phyloP scores from a whole-genome alignment of 2,797 vertebrate species.

The Pseudomugil tenellus region DNA sequence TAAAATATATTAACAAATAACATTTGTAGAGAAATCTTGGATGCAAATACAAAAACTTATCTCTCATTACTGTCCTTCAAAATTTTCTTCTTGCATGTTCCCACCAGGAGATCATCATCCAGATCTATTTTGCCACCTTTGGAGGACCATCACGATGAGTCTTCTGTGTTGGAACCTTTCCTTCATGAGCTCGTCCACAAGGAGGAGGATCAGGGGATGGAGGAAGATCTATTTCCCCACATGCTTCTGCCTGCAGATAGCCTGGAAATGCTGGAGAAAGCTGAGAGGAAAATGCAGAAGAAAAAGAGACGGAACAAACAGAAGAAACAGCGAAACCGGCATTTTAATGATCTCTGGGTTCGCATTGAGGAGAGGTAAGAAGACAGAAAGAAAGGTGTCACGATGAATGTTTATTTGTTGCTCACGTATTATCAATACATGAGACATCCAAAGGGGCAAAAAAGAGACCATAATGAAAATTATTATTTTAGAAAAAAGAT shows the following conservation, averaged over 20 bases:
- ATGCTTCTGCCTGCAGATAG: constrained; percentile 77
- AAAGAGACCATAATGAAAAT: neutral
- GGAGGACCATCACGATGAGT: constrained; percentile 61
- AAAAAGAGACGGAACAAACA: constrained; percentile 82
- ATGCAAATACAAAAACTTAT: neutral
- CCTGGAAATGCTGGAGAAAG: constrained; percentile 78
- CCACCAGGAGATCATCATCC: constrained; percentile 55
- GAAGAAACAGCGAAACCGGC: constrained; percentile 83
- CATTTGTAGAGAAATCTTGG: neutral
- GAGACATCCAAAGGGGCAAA: neutral
- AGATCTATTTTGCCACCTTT: constrained; percentile 42
- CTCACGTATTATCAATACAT: neutral
- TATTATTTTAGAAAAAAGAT: constrained; percentile 16
- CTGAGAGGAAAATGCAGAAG: constrained; percentile 83
- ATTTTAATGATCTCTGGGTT: constrained; percentile 92
- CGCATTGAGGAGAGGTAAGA: constrained; percentile 88
- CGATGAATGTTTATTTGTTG: neutral
- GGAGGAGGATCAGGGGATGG: constrained; percentile 70
- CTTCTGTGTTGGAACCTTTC: constrained; percentile 73
- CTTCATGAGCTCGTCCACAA: constrained; percentile 76
- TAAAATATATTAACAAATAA: neutral
- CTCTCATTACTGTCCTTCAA: neutral
- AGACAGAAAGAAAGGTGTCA: rapidly evolving
- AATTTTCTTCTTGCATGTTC: neutral
- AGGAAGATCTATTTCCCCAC: constrained; percentile 72